Evolutionary conservation across 2,113 vertebrate species (phyloP).

Genomic region (Chelonoidis abingdonii): DNA sequence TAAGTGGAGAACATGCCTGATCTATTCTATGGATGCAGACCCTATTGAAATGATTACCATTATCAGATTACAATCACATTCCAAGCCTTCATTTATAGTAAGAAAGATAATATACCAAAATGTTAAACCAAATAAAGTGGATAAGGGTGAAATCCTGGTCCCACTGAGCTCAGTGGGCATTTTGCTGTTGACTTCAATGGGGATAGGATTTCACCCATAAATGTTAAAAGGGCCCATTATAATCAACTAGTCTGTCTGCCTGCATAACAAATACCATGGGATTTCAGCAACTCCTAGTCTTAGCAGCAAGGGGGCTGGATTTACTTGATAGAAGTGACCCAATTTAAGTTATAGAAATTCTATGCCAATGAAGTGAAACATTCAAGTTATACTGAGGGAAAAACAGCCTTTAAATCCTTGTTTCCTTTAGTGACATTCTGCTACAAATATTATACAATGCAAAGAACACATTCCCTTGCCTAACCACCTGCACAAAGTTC

Average conservation of each 20-base stretch:
- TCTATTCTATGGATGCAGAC: accelerated
- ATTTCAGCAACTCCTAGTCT: neutral
- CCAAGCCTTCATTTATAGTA: neutral
- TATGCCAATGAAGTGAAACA: neutral
- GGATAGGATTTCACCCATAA: neutral
- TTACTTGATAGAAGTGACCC: neutral
- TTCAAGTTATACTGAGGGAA: neutral
- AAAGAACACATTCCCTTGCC: neutral
- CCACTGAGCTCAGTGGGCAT: neutral
- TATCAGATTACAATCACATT: neutral
- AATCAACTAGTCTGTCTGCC: neutral
- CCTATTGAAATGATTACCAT: neutral
- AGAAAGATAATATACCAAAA: neutral
- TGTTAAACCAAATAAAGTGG: neutral
- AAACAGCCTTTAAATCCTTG: neutral
- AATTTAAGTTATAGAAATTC: neutral
- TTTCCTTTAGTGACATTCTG: neutral
- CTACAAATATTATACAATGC: neutral
- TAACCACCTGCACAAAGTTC: neutral
- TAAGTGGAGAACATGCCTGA: accelerated
- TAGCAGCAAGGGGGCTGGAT: neutral
- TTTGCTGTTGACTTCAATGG: neutral
- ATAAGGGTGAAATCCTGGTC: neutral
- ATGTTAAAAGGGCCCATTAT: neutral
- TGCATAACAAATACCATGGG: neutral